These are phyloP conservation scores for Drosophila parvula DNA, from an alignment of 1,140 invertebrate species.

Conservation along the genomic window DNA sequence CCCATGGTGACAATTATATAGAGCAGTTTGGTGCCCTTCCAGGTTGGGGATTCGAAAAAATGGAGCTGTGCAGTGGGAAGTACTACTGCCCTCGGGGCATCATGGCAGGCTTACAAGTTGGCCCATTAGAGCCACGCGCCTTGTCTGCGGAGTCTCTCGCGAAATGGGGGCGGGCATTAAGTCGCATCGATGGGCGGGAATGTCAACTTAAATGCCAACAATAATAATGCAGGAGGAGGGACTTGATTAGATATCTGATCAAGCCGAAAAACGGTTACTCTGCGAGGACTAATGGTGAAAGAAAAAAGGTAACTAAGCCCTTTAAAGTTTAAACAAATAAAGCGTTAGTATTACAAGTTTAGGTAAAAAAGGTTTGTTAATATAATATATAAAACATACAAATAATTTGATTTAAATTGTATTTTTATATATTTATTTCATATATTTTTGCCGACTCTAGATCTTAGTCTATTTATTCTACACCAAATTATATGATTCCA, in stretches of 20 bases:
- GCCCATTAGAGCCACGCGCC: constrained; percentile 49
- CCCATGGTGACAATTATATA: constrained; percentile 82
- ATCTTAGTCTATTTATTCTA: no score
- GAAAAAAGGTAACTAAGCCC: background rate
- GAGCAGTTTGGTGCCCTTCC: constrained; percentile 26
- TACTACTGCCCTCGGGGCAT: constrained; percentile 54
- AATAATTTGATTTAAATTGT: no score
- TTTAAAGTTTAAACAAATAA: no score
- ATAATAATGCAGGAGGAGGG: constrained; percentile 13
- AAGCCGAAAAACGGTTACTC: constrained; percentile 15
- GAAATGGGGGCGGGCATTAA: background rate
- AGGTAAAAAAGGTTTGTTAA: no score
- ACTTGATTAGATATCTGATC: background rate
- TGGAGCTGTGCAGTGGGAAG: constrained; percentile 15
- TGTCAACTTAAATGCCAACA: constrained; percentile 44
- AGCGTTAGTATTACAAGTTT: no score
- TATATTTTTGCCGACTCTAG: no score
- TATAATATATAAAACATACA: no score
- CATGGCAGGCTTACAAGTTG: constrained; percentile 55
- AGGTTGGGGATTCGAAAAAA: constrained; percentile 8
- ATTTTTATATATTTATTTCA: no score
- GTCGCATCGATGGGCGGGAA: constrained; percentile 23
- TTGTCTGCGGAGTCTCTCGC: constrained; percentile 17
- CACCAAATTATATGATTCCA: no score
- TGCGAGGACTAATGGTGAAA: background rate